Evolutionary conservation across 2,888 invertebrate species (phyloP), one percentile per base, ranked within the genome.

Genomic region (Harpalus rubripes): DNA sequence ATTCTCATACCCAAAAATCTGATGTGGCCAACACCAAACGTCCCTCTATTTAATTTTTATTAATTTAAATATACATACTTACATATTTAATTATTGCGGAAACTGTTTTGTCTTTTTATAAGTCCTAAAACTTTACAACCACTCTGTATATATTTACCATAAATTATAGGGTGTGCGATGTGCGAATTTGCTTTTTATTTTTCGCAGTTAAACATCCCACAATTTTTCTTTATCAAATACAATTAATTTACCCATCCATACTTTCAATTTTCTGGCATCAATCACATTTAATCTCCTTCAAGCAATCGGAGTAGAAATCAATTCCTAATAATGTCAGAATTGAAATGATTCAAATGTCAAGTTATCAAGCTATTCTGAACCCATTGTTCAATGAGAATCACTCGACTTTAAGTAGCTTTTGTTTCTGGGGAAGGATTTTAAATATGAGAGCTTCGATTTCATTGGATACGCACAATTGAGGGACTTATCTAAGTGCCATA

Each of bases 281-380:
- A 10, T 52, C 7, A 52, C 44, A 52, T 52, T 52, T 8, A 52
- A 52, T 10, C 44, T 12, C 6, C 44, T 12, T 2, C 8, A 7
- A 52, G 1, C 44, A 52, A 52, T 52, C 44, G 5, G 12, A 52
- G 44, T 12, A 52, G 44, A 52, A 52, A 52, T 52, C 44, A 52
- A 52, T 52, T 52, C 44, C 44, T 52, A 52, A 52, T 52, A 52
- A 52, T 12, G 44, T 52, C 44, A 52, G 44, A 52, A 52, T 52
- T 8, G 12, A 52, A 52, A 52, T 52, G 44, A 52, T 52, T 52
- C 44, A 44, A 44, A 44, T 44, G 44, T 44, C 44, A 52, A 52
- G 44, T 52, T 52, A 52, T 52, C 44, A 52, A 32, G 44, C 44
- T 52, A 52, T 52, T 52, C 44, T 12, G 44, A 10, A 12, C 12